Evolutionary conservation across 2,888 invertebrate species (phyloP).

Genomic region (Drosophila maculinotata): DNA sequence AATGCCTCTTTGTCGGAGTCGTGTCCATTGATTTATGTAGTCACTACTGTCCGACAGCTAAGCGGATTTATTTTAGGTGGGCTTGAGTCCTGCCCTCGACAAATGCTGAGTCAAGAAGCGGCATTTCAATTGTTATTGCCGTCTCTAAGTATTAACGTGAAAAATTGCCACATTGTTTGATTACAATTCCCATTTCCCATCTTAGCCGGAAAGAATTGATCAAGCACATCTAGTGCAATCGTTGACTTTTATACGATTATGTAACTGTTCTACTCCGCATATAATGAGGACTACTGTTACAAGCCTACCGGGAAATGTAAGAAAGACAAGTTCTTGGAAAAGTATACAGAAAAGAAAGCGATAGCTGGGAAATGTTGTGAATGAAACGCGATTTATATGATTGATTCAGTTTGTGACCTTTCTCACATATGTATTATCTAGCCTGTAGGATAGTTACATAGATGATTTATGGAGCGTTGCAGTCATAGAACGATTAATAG

Average conservation of each 20-base stretch:
- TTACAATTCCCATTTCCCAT: constrained; percentile 38
- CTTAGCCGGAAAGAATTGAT: constrained; percentile 48
- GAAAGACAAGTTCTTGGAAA: constrained; percentile 13
- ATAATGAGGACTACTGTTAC: not conserved
- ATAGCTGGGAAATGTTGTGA: constrained; percentile 13
- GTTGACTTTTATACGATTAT: constrained; percentile 4
- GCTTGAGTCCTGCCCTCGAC: constrained; percentile 57
- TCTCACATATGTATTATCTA: constrained; percentile 9
- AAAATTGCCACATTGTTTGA: constrained; percentile 66
- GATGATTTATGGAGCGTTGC: too few species aligned
- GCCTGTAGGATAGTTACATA: not conserved
- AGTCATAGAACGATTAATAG: too few species aligned
- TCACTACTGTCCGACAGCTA: constrained; percentile 39
- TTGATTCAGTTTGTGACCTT: constrained; percentile 6
- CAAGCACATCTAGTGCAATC: constrained; percentile 10
- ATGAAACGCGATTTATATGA: constrained; percentile 29
- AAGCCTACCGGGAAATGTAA: constrained; percentile 32
- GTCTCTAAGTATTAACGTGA: constrained; percentile 39
- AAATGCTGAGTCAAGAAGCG: constrained; percentile 44
- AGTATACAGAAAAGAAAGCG: constrained; percentile 1
- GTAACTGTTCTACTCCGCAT: not conserved
- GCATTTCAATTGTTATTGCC: constrained; percentile 26
- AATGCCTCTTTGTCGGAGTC: constrained; percentile 36
- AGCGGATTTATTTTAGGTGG: constrained; percentile 72
- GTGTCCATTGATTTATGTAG: constrained; percentile 76